Conservation (phyloP, 2,797 vertebrate genomes). For the Halcyon smyrnensis region DNA sequence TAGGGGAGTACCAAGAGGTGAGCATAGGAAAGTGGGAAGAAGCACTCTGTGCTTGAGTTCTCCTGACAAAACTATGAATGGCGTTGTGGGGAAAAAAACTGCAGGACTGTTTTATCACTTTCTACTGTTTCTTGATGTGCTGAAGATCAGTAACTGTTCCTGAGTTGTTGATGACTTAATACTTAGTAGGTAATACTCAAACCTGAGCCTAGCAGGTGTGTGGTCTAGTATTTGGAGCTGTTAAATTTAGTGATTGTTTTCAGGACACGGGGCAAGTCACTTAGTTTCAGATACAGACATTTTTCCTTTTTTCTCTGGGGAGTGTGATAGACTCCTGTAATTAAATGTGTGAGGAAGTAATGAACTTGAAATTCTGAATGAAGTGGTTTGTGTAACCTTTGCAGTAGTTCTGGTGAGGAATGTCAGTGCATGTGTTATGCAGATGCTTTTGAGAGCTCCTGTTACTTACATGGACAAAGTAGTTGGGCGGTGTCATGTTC, state of each 20-base stretch:
- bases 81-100: background rate
- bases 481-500: background rate
- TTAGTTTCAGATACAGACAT: background rate
- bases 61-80: background rate
- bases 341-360: background rate
- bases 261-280: background rate
- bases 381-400: background rate
- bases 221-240: background rate
- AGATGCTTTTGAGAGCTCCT: background rate
- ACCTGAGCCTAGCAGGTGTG: background rate
- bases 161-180: background rate
- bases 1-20: constrained; percentile 99
- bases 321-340: background rate
- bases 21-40: constrained; percentile 39
- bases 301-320: background rate
- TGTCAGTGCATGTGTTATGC: background rate
- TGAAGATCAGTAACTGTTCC: background rate
- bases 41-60: background rate
- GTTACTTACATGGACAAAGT: background rate
- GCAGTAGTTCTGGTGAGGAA: background rate
- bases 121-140: background rate
- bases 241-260: background rate
- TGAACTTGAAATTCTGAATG: background rate
- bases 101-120: background rate
- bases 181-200: background rate